Evolutionary conservation across 2,113 vertebrate species (phyloP).

Genomic region (Vidua macroura): DNA sequence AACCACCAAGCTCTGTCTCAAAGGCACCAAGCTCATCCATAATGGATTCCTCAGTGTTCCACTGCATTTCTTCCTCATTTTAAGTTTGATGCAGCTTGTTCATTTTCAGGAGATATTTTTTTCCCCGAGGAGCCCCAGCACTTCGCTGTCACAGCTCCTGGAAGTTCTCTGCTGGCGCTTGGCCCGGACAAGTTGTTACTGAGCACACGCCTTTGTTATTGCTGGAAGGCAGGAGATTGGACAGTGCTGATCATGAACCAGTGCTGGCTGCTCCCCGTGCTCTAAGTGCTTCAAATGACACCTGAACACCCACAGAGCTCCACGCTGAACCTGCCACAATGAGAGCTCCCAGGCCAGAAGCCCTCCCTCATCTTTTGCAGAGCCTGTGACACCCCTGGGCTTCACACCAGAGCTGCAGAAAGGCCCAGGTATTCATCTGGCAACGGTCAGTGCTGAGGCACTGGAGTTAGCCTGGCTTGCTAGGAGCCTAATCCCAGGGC

Average conservation of each 20-base stretch:
- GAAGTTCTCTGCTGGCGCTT: background rate
- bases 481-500: background rate
- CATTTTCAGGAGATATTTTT: conserved; percentile 18
- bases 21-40: background rate
- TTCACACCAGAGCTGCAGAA: background rate
- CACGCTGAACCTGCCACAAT: background rate
- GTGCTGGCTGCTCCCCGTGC: background rate
- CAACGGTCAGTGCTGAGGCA: background rate
- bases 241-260: background rate
- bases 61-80: background rate
- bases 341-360: background rate
- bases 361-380: background rate
- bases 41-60: background rate
- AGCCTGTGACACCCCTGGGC: background rate
- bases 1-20: background rate
- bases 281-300: background rate
- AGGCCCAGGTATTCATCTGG: background rate
- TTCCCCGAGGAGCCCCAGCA: background rate
- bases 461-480: background rate
- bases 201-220: background rate
- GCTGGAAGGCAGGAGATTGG: background rate
- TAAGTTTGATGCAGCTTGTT: background rate
- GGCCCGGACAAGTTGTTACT: background rate
- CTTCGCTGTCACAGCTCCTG: background rate
- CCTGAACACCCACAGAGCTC: background rate